Percentiles rank a stretch among this genome's conserved stretches.
phyloP scores from a whole-genome alignment of 2,888 invertebrate genomes.

The Agonopterix alstromeriana region DNA sequence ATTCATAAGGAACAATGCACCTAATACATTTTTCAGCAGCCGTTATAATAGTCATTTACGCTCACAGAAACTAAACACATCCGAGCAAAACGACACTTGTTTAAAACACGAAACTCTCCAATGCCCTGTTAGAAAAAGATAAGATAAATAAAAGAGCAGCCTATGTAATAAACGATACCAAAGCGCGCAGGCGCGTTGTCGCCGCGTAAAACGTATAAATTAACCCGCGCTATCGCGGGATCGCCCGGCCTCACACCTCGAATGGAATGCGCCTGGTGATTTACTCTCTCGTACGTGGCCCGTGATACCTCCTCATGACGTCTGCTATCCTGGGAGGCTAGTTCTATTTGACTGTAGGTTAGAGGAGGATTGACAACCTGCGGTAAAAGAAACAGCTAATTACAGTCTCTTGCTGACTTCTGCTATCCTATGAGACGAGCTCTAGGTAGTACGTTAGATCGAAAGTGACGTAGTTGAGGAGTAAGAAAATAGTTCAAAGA shows the following conservation, averaged over 20 bases:
- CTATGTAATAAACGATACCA: slow-evolving; percentile 37
- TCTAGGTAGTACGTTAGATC: no score
- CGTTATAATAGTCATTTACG: neutral
- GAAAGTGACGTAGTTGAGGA: no score
- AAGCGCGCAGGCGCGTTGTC: slow-evolving; percentile 60
- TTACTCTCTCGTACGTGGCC: slow-evolving; percentile 58
- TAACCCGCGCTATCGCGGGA: slow-evolving; percentile 65
- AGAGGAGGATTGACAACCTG: no score
- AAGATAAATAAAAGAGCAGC: slow-evolving; percentile 24
- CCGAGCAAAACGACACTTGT: no score
- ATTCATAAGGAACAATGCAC: no score
- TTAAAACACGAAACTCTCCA: neutral
- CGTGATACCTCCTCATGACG: slow-evolving; percentile 32
- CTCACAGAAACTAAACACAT: no score
- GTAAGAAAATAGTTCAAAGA: no score
- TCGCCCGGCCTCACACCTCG: slow-evolving; percentile 75
- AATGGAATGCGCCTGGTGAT: slow-evolving; percentile 60
- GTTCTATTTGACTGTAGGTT: no score
- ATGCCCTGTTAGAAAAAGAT: neutral
- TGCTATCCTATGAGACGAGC: neutral
- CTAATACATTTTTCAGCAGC: no score
- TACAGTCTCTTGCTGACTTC: neutral
- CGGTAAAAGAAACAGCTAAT: no score
- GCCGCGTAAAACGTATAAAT: slow-evolving; percentile 74
- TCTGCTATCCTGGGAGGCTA: slow-evolving; percentile 42